Evolutionary conservation across 2,888 invertebrate genomes (phyloP), one percentile per base, ranked within the genome.

Genomic region (Diplolepis rosae): DNA sequence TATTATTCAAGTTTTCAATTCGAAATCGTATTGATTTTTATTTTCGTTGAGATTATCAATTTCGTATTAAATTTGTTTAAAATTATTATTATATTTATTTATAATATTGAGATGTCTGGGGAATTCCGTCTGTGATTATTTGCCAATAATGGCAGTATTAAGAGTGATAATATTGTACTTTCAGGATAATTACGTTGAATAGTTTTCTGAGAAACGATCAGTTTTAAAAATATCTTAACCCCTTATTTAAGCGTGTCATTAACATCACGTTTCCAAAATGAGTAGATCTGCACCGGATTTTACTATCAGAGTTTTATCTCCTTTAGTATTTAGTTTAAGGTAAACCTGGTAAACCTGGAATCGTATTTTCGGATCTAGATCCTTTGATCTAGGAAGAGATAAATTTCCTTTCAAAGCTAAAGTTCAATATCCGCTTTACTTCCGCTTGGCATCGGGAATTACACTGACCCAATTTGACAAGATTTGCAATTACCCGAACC

Each of bases 381-480:
- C 2, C 5, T 45, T 18, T 45, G 15, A 45, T 18, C 18, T 18
- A 18, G 7, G 9, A 9, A 32, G 9, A 45, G 18, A 45, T 45
- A 45, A 45, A 45, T 45, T 45, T 9, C 45, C 18, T 45, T 45
- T 45, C 5, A 45, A 1, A 9, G 18, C 18, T 45, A 45, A 45
- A 0, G 45, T 18, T 18, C 9, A 45, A 45, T 18, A 45, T 45
- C 15, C 42, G 42, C 2, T 45, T 45, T 45, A 45, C 15, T 45
- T 45, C 15, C 1, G 15, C 45, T 18, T 45, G 9, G 9, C 18
- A 2, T 18, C 45, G 15, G 4, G 15, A 3, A 81, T 81, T 81
- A 79, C 72, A 80, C 69, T 75, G 73, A 74, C 72, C 79, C 75
- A 79, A 74, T 82, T 82, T 74, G 68, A 74, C 71, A 71, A 82